phyloP scores from a whole-genome alignment of 2,797 vertebrate genomes.

The Thripadectes ignobilis region DNA sequence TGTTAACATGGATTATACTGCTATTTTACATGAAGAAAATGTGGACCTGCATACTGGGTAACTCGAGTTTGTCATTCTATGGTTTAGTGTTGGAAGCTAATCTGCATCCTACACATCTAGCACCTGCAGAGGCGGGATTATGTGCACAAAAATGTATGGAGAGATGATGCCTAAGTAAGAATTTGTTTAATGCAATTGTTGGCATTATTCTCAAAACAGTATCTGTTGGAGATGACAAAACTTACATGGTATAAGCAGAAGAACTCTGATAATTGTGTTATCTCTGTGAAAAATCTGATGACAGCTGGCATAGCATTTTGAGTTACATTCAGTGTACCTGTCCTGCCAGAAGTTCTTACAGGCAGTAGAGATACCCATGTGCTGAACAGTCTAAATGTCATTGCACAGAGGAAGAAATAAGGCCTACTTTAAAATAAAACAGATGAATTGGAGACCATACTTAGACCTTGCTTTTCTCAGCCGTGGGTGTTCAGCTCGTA shows the following conservation, averaged over 20 bases:
- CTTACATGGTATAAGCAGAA: neutral
- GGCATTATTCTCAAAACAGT: neutral
- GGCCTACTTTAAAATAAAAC: neutral
- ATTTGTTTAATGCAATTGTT: neutral
- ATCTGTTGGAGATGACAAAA: neutral
- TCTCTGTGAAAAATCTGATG: neutral
- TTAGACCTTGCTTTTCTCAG: neutral
- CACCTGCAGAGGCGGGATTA: accelerated
- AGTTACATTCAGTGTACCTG: neutral
- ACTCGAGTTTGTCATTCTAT: neutral
- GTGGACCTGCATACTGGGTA: neutral
- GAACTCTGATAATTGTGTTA: neutral
- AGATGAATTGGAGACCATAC: neutral
- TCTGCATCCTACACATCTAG: neutral
- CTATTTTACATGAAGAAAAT: neutral
- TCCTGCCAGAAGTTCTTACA: neutral
- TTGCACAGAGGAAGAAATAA: neutral
- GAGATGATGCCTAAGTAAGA: neutral
- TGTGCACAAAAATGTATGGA: neutral
- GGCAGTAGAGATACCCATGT: neutral
- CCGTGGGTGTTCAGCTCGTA: neutral
- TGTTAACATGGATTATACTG: neutral
- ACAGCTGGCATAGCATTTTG: neutral
- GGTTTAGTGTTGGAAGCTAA: neutral
- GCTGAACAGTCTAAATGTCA: neutral